Evolutionary conservation across 2,113 vertebrate species (phyloP).

Genomic region (Cygnus buccinator): DNA sequence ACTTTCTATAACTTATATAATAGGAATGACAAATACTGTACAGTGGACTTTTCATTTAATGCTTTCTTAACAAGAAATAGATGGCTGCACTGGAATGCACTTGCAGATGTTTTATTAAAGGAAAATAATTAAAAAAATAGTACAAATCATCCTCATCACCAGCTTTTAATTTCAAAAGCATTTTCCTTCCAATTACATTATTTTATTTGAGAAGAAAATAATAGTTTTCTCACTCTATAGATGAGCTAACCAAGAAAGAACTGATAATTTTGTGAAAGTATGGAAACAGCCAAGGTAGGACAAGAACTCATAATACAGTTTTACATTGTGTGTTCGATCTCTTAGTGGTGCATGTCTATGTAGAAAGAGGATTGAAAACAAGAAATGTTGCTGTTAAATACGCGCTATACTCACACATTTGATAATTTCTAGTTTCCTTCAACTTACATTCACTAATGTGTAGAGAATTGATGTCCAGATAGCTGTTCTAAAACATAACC

Average conservation of each 20-base stretch:
- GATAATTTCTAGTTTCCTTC: neutral
- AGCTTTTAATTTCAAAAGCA: neutral
- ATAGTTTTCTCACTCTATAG: neutral
- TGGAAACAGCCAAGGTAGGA: neutral
- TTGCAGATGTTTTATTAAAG: neutral
- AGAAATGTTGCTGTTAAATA: neutral
- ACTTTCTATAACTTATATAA: neutral
- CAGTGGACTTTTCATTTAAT: neutral
- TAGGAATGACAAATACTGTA: neutral
- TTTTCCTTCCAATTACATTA: neutral
- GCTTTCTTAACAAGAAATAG: neutral
- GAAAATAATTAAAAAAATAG: neutral
- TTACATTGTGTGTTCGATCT: neutral
- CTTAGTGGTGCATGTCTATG: neutral
- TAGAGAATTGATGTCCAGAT: neutral
- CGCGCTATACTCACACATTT: fast-evolving
- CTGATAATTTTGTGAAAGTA: neutral
- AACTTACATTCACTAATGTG: neutral
- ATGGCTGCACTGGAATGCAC: neutral
- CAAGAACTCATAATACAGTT: neutral
- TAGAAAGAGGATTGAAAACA: neutral
- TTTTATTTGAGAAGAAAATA: neutral
- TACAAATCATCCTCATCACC: neutral
- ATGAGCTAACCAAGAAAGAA: neutral
- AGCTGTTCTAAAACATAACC: neutral